Evolutionary conservation across 2,888 invertebrate species (phyloP).

Genomic region (Folsomia candida): DNA sequence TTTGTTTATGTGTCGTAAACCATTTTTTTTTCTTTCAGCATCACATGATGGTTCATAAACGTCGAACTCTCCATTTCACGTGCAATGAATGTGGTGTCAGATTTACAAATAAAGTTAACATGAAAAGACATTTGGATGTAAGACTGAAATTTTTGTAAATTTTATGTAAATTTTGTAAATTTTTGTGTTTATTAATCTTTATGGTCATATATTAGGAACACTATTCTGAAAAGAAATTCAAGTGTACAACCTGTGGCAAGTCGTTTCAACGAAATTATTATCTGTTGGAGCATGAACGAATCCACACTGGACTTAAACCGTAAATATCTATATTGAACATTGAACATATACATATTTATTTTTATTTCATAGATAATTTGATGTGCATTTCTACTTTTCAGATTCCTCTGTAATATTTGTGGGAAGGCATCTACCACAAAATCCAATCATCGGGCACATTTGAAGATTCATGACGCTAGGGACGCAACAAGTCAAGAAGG

Average conservation of each 20-base stretch:
- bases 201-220: no score
- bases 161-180: no score
- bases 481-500: slow-evolving; percentile 83
- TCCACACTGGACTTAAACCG: slow-evolving; percentile 59
- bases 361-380: no score
- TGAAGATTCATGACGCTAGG: slow-evolving; percentile 83
- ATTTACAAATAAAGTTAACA: slow-evolving; percentile 78
- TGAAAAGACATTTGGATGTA: slow-evolving; percentile 76
- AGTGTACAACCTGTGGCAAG: slow-evolving; percentile 75
- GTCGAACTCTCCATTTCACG: slow-evolving; percentile 75
- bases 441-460: slow-evolving; percentile 86
- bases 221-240: slow-evolving; percentile 73
- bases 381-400: no score
- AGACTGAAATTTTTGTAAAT: no score
- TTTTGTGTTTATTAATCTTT: no score
- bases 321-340: no score
- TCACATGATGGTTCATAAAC: slow-evolving; percentile 79
- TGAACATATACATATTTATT: neutral
- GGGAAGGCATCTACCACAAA: slow-evolving; percentile 86
- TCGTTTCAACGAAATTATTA: slow-evolving; percentile 84
- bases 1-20: slow-evolving; percentile 1
- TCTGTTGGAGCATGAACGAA: slow-evolving; percentile 79
- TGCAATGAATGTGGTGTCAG: slow-evolving; percentile 87
- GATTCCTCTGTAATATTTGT: slow-evolving; percentile 80
- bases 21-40: slow-evolving; percentile 31